Evolutionary conservation across 2,888 invertebrate genomes (phyloP).

Genomic region (Melitaea athalia): DNA sequence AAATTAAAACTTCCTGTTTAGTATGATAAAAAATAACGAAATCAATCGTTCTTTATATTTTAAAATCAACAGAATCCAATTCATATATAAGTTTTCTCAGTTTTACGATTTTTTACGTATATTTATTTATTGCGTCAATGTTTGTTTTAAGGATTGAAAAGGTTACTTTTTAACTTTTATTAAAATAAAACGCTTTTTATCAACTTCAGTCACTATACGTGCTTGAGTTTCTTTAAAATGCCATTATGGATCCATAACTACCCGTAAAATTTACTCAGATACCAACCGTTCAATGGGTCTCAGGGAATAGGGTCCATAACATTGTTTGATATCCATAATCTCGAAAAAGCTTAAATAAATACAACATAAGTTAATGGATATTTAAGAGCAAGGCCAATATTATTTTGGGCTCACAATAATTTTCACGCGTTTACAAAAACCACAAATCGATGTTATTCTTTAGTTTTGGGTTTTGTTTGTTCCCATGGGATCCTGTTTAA

Average conservation of each 20-base stretch:
- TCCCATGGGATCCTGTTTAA: slow-evolving; percentile 48
- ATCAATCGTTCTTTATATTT: neutral
- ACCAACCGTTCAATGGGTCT: slow-evolving; percentile 14
- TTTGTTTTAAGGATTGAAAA: neutral
- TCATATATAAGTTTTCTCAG: neutral
- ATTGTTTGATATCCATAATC: slow-evolving; percentile 43
- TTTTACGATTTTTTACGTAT: neutral
- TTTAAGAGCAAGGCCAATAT: slow-evolving; percentile 75
- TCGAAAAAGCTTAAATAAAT: slow-evolving; percentile 57
- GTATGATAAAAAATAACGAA: neutral
- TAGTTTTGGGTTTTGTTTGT: slow-evolving; percentile 54
- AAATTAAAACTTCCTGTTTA: neutral
- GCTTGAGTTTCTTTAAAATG: slow-evolving; percentile 10
- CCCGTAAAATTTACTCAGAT: slow-evolving; percentile 32
- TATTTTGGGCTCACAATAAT: slow-evolving; percentile 75
- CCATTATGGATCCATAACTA: slow-evolving; percentile 18
- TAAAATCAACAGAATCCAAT: neutral
- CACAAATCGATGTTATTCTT: slow-evolving; percentile 66
- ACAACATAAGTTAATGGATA: slow-evolving; percentile 76
- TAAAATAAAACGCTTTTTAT: neutral
- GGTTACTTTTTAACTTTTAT: neutral
- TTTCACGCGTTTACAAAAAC: slow-evolving; percentile 71
- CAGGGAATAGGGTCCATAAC: slow-evolving; percentile 22
- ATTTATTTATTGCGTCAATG: neutral
- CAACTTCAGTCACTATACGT: neutral